Evolutionary conservation across 64 coral and sea anemone species (phyloP).

Genomic region (Actinia tenebrosa): DNA sequence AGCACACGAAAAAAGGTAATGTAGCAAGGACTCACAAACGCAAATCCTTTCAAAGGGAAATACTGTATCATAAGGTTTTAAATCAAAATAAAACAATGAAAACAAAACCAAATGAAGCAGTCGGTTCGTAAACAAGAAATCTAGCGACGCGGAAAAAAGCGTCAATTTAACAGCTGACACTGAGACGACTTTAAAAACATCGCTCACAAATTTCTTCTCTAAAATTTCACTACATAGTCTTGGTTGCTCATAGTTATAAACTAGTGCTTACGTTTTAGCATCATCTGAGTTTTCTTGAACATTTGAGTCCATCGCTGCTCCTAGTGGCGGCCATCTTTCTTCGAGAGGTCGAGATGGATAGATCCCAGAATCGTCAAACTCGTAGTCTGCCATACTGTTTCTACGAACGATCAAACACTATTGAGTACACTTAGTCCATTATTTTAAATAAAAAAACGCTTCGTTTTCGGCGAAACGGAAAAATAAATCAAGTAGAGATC

Average conservation of each 20-base stretch:
- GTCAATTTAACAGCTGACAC: background rate
- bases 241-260: background rate
- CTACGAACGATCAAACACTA: background rate
- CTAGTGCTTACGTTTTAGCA: background rate
- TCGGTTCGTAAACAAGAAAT: background rate
- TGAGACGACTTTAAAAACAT: background rate
- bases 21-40: too few species aligned
- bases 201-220: background rate
- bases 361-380: constrained; percentile 71
- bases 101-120: background rate
- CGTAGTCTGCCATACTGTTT: constrained; percentile 63
- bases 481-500: constrained; percentile 6
- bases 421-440: background rate
- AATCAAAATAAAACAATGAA: background rate
- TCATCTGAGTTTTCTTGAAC: constrained; percentile 18
- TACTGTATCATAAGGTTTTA: background rate
- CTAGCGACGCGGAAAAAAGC: constrained; percentile 19
- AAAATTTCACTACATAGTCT: background rate
- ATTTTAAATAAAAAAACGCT: background rate
- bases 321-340: constrained; percentile 96
- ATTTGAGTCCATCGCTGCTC: constrained; percentile 54
- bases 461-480: background rate
- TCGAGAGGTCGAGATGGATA: constrained; percentile 74
- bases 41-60: background rate
- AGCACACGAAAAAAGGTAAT: too few species aligned